These are phyloP conservation scores for Conistra vaccinii DNA, from an alignment of 2,888 invertebrate genomes.

Conservation along the genomic window DNA sequence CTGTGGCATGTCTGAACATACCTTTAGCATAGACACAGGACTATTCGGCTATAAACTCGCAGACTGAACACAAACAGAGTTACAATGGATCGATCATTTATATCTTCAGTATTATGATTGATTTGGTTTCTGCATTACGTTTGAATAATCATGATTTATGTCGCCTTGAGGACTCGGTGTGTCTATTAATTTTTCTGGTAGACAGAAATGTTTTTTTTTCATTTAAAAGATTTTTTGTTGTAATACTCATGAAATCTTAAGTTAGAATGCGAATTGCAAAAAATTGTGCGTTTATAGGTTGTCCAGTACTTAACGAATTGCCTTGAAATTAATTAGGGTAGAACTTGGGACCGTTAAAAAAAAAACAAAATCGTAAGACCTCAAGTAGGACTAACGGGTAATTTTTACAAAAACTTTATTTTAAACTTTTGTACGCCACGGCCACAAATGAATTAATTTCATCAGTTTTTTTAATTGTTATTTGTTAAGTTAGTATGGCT, in stretches of 20 bases:
- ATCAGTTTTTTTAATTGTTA: no score
- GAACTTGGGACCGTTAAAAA: no score
- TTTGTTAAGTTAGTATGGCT: no score
- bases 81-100: conserved; percentile 55
- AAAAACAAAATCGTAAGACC: no score
- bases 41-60: conserved; percentile 23
- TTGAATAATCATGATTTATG: conserved; percentile 57
- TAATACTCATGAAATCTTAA: neutral
- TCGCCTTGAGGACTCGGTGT: conserved; percentile 9
- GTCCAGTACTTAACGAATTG: no score
- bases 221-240: neutral
- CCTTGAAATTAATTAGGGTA: no score
- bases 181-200: neutral
- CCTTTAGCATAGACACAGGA: neutral
- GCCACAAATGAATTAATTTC: no score
- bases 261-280: neutral
- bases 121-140: conserved; percentile 36
- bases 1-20: neutral
- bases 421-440: no score
- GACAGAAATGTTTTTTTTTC: neutral
- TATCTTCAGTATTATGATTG: conserved; percentile 52
- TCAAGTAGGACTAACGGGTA: no score
- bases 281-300: no score
- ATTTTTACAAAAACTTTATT: no score
- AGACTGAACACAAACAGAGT: conserved; percentile 41